A percentile compares a stretch with the other conserved stretches of the same genome.
Conservation (phyloP, 92 coral and sea anemone species). For the Epizoanthus rinbou region DNA sequence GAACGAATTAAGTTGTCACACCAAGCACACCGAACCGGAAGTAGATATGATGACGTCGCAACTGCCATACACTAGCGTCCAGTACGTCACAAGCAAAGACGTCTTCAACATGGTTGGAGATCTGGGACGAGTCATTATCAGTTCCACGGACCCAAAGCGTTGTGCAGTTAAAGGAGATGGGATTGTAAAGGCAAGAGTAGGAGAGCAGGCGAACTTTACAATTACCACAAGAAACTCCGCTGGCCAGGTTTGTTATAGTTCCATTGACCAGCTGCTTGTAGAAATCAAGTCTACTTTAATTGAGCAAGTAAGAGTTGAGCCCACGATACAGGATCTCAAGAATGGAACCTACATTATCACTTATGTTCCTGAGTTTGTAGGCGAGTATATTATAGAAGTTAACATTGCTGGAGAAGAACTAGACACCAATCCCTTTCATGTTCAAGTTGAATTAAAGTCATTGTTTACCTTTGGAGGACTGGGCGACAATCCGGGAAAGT, state of each 20-base stretch:
- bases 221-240: slow-evolving; percentile 38
- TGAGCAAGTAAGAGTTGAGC: slow-evolving; percentile 11
- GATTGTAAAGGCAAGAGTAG: not conserved
- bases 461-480: slow-evolving; percentile 34
- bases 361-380: slow-evolving; percentile 14
- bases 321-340: slow-evolving; percentile 32
- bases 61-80: slow-evolving; percentile 28
- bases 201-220: slow-evolving; percentile 6
- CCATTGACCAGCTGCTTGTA: slow-evolving; percentile 19
- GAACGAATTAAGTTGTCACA: not conserved
- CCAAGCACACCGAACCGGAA: not conserved
- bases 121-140: slow-evolving; percentile 22
- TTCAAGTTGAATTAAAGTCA: slow-evolving; percentile 32
- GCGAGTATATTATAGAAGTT: slow-evolving; percentile 23
- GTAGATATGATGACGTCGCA: not conserved
- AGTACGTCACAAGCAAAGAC: slow-evolving; percentile 26
- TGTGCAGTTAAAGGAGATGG: slow-evolving; percentile 29
- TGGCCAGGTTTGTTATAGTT: slow-evolving; percentile 17
- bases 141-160: slow-evolving; percentile 33
- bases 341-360: slow-evolving; percentile 26
- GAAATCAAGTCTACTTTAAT: slow-evolving; percentile 31
- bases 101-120: slow-evolving; percentile 23
- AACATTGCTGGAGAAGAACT: slow-evolving; percentile 13
- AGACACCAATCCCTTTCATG: slow-evolving; percentile 18
- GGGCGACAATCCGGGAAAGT: slow-evolving; percentile 24